These are phyloP conservation scores for Typhlichthys eigenmanni DNA, from an alignment of 2,797 vertebrate species.

Conservation along the genomic window DNA sequence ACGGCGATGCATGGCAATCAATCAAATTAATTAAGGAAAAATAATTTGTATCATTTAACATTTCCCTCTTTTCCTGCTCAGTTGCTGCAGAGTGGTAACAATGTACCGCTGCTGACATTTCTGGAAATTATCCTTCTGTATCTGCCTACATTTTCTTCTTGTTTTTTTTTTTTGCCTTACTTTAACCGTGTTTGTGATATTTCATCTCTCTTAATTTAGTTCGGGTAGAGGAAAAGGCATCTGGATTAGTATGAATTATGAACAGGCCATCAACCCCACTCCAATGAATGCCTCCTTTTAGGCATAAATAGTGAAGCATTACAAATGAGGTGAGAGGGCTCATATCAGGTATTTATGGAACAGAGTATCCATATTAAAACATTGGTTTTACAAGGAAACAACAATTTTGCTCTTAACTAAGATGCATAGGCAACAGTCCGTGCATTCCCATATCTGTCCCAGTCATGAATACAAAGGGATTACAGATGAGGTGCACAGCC, in stretches of 20 bases:
- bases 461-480: conserved; percentile 23
- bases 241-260: conserved; percentile 54
- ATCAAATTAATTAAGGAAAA: conserved; percentile 93
- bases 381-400: conserved; percentile 40
- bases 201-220: conserved; percentile 67
- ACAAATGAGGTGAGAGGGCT: conserved; percentile 37
- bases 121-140: conserved; percentile 63
- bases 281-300: conserved; percentile 37
- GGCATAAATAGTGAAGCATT: conserved; percentile 40
- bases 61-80: conserved; percentile 76
- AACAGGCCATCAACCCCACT: conserved; percentile 38
- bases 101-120: conserved; percentile 49
- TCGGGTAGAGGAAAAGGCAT: conserved; percentile 53
- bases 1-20: conserved; percentile 94
- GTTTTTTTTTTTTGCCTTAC: conserved; percentile 7
- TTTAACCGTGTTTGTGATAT: conserved; percentile 42
- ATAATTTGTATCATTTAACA: conserved; percentile 83
- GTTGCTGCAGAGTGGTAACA: conserved; percentile 53
- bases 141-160: conserved; percentile 32
- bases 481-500: conserved; percentile 64
- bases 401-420: conserved; percentile 28
- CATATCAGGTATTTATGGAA: conserved; percentile 39
- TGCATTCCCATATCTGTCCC: no score
- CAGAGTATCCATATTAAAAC: conserved; percentile 42
- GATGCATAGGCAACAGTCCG: conserved; percentile 18